phyloP scores from a whole-genome alignment of 2,113 vertebrate genomes.

The Baryphthengus martii region DNA sequence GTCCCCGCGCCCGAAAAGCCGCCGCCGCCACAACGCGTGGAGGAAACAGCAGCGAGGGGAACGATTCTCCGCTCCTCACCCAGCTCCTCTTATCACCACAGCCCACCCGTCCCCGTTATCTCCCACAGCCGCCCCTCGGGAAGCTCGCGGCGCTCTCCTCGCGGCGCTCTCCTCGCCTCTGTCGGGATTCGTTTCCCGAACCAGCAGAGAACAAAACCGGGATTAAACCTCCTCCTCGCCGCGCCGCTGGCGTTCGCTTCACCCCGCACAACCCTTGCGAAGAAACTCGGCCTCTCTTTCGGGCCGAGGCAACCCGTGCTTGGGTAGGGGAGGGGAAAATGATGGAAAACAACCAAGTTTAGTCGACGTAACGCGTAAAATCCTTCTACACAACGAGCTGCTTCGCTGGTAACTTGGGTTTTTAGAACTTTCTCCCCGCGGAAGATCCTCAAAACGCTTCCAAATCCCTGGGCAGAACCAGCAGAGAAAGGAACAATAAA shows the following conservation, averaged over 20 bases:
- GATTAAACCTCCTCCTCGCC: background rate
- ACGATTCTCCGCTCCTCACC: background rate
- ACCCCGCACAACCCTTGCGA: background rate
- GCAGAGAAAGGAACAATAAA: background rate
- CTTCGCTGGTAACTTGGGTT: background rate
- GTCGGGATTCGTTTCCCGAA: background rate
- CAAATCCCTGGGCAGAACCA: background rate
- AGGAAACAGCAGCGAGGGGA: background rate
- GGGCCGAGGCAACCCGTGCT: fast-evolving
- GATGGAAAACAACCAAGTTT: background rate
- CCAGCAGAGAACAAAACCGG: background rate
- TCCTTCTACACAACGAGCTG: background rate
- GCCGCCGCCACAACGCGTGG: fast-evolving
- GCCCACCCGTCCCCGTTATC: background rate
- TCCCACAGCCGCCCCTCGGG: fast-evolving
- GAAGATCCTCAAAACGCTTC: background rate
- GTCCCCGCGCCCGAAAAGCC: background rate
- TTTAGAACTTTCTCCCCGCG: background rate
- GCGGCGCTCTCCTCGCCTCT: too few species aligned
- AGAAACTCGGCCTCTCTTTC: background rate
- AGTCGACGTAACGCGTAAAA: background rate
- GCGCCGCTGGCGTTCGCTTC: background rate
- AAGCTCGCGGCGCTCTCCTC: too few species aligned
- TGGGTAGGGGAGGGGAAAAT: background rate
- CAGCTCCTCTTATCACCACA: background rate